Evolutionary conservation across 2,888 invertebrate genomes (phyloP).

Genomic region (Nomada hirtipes): DNA sequence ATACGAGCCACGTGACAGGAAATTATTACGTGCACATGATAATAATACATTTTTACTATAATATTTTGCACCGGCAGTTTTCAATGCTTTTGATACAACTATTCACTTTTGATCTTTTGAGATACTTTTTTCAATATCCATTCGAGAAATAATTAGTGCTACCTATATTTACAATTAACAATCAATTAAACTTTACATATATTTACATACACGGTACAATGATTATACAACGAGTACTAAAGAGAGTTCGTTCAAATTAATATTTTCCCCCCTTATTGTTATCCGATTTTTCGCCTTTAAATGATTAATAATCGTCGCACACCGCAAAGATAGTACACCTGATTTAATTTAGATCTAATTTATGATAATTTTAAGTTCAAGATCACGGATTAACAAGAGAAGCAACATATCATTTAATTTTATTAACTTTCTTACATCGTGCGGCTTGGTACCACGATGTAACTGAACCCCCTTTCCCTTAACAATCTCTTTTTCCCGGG

Average conservation of each 20-base stretch:
- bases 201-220: too few relatives aligned
- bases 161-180: not conserved
- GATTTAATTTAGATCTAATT: constrained; percentile 74
- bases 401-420: constrained; percentile 83
- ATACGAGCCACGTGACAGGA: not conserved
- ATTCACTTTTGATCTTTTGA: constrained; percentile 20
- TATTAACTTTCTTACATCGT: constrained; percentile 77
- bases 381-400: constrained; percentile 81
- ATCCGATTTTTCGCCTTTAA: not conserved
- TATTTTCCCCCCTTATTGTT: not conserved
- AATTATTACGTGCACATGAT: not conserved
- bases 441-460: constrained; percentile 35
- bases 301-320: constrained; percentile 22
- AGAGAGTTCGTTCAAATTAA: not conserved
- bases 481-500: constrained; percentile 60
- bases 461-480: constrained; percentile 19
- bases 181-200: not conserved
- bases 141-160: not conserved
- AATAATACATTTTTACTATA: not conserved
- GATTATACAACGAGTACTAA: not conserved
- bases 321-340: constrained; percentile 46
- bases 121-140: constrained; percentile 12
- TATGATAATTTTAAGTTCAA: constrained; percentile 75
- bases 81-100: constrained; percentile 17
- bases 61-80: constrained; percentile 5